phyloP scores from a whole-genome alignment of 2,797 vertebrate genomes.

The Erethizon dorsatum region DNA sequence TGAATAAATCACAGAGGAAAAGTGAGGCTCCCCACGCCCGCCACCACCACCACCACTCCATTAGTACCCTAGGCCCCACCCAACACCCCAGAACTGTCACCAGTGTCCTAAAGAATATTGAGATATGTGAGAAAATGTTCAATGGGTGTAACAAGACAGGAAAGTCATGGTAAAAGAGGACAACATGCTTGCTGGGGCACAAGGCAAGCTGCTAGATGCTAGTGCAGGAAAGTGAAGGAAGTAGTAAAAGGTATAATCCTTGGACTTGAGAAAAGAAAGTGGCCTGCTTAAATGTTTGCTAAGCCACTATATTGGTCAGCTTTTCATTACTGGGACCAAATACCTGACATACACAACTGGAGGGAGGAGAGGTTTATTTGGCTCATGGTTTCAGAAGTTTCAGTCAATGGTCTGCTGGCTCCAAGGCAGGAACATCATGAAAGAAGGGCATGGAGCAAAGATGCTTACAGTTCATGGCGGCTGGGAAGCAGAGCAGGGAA shows the following conservation, averaged over 20 bases:
- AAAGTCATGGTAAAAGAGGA: background rate
- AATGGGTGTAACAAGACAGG: background rate
- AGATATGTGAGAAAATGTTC: background rate
- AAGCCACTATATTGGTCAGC: too few species aligned
- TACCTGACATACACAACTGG: background rate
- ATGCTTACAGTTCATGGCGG: too few species aligned
- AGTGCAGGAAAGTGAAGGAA: background rate
- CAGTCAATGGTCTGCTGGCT: background rate
- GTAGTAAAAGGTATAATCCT: background rate
- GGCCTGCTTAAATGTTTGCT: too few species aligned
- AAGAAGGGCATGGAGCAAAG: background rate
- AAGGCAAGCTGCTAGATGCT: background rate
- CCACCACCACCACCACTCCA: too few species aligned
- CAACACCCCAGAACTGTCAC: background rate
- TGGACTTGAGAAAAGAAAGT: background rate
- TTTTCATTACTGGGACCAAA: background rate
- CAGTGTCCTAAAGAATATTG: background rate
- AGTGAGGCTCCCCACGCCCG: background rate
- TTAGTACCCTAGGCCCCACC: too few species aligned
- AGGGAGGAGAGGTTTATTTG: background rate
- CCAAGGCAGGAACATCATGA: background rate
- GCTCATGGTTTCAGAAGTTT: background rate
- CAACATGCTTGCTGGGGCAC: background rate
- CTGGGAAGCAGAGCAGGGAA: background rate
- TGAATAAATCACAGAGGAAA: background rate